Evolutionary conservation across 2,888 invertebrate genomes (phyloP).

Genomic region (Polydesmus complanatus): DNA sequence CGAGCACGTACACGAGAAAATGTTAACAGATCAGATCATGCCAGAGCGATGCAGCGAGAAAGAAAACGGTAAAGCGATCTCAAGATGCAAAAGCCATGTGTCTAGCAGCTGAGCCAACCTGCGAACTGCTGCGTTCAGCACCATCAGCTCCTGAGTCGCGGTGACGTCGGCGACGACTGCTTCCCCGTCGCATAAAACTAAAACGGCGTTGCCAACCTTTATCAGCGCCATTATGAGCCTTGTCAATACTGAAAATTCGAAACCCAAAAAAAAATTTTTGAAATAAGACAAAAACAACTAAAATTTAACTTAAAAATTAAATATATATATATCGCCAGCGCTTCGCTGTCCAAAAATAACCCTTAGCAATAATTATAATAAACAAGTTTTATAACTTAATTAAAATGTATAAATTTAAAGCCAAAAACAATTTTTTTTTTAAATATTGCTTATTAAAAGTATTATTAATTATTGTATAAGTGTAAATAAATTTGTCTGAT

Average conservation of each 20-base stretch:
- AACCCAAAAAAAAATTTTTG: constrained; percentile 2
- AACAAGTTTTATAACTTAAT: too few species aligned
- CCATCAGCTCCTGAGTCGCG: constrained; percentile 6
- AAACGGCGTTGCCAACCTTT: constrained; percentile 28
- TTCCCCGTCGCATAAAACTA: constrained; percentile 32
- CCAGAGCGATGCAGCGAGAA: background rate
- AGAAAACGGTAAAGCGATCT: background rate
- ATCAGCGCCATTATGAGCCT: constrained; percentile 24
- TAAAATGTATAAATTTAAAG: too few species aligned
- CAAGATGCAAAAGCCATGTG: background rate
- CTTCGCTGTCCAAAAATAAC: too few species aligned
- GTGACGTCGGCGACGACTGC: constrained; percentile 26
- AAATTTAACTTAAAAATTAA: constrained; percentile 9
- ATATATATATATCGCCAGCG: too few species aligned
- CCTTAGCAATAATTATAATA: too few species aligned
- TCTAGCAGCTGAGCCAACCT: constrained; percentile 15
- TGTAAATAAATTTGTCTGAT: too few species aligned
- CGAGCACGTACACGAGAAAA: too few species aligned
- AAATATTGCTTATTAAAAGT: too few species aligned
- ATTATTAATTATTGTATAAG: too few species aligned
- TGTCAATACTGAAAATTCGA: constrained; percentile 26
- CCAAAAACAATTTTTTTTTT: too few species aligned
- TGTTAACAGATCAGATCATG: too few species aligned
- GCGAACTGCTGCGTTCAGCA: constrained; percentile 15
- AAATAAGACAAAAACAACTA: background rate